Base-by-base conservation (phyloP, 92 coral and sea anemone species). In the Siderastrea siderea region DNA sequence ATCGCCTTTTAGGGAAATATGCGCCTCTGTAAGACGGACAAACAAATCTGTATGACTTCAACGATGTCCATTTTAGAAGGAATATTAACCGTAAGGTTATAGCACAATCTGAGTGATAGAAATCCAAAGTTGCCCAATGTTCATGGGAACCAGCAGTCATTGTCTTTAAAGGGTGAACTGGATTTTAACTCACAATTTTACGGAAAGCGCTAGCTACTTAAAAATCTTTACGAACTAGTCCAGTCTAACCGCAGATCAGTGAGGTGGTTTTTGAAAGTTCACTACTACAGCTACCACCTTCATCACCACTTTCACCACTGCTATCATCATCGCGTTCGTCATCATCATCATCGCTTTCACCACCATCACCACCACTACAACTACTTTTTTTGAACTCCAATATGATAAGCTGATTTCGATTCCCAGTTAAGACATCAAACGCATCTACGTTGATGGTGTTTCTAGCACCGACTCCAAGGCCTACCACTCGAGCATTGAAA, bases 401-500 rank as follows among this genome's bases (percentile, higher is more conserved):
- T 46, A 70, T 71, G 13, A 70, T 2, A 52, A 54, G 57, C n/a
- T 64, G 71, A 0, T 74, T 9, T 7, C 4, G 26, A 1, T 14
- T 5, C 51, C 87, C 87, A 11, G 87, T 63, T 26, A 84, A 46
- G 15, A 61, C 14, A 5, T 51, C 15, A 12, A 84, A 52, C 16
- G 71, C 72, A 4, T 19, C 44, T 26, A 15, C 2, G 68, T 84
- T n/a, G 50, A 84, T n/a, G 17, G 3, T 4, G 52, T 19, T 1
- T 2, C 59, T 15, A 5, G 80, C 6, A 8, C 80, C 80, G 49
- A 74, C 47, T 49, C 81, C 81, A 2, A 84, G 49, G n/a, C 71
- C 69, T 3, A 84, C n/a, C 13, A 74, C 81, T 47, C 72, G 49
- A 53, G 87, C 80, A 19, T 19, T 49, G 59, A 8, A 74, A 16